These are phyloP conservation scores for Seira ritae DNA, from an alignment of 2,888 invertebrate genomes.

Conservation along the genomic window DNA sequence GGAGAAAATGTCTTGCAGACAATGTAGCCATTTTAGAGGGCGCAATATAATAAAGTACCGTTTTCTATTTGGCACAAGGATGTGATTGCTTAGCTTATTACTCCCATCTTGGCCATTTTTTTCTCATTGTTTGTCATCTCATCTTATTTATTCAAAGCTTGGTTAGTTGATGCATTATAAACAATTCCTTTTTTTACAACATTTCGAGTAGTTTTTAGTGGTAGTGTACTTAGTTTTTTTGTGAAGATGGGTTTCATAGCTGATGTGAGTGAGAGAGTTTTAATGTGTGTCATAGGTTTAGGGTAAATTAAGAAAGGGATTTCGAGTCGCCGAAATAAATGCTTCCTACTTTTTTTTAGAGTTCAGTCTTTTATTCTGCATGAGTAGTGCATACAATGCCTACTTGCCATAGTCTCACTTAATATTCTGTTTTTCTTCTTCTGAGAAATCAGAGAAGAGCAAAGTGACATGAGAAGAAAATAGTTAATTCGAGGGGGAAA, in stretches of 20 bases:
- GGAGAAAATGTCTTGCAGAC: too few species aligned
- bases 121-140: constrained; percentile 41
- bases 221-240: neutral
- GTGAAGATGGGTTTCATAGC: neutral
- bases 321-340: neutral
- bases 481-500: neutral
- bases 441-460: constrained; percentile 33
- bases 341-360: neutral
- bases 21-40: neutral
- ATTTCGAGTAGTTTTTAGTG: neutral
- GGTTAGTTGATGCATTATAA: neutral
- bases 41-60: constrained; percentile 41
- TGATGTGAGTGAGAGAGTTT: too few species aligned
- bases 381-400: neutral
- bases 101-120: constrained; percentile 22
- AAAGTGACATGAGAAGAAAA: constrained; percentile 32
- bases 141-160: constrained; percentile 39
- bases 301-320: neutral
- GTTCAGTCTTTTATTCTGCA: neutral
- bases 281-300: neutral
- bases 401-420: neutral
- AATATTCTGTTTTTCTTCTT: neutral
- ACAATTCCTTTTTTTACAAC: too few species aligned
- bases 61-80: constrained; percentile 54
- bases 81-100: constrained; percentile 36